Evolutionary conservation across 2,888 invertebrate genomes (phyloP).

Genomic region (Mystacides longicornis): DNA sequence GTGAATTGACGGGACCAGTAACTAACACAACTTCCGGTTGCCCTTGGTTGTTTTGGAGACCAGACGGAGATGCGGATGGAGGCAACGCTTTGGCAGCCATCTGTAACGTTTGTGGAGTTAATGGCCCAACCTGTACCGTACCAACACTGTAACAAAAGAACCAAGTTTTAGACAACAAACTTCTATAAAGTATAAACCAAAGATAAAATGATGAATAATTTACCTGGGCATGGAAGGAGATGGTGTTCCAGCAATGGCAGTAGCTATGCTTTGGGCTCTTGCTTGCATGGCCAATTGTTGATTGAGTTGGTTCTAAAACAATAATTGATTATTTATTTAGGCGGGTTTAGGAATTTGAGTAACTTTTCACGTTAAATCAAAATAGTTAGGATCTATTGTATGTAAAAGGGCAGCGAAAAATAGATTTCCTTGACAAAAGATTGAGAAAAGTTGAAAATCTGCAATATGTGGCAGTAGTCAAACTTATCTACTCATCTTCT

Average conservation of each 20-base stretch:
- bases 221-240: conserved; percentile 16
- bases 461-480: no score
- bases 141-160: conserved; percentile 6
- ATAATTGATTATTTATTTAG: no score
- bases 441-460: no score
- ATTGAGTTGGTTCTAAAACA: conserved; percentile 21
- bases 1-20: conserved; percentile 9
- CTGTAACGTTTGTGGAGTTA: not conserved
- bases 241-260: conserved; percentile 6
- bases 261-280: conserved; percentile 14
- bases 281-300: conserved; percentile 24
- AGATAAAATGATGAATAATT: not conserved
- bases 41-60: conserved; percentile 3
- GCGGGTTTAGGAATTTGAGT: no score
- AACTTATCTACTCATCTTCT: no score
- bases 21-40: conserved; percentile 21
- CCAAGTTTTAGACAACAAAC: not conserved
- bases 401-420: no score
- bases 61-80: conserved; percentile 7
- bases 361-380: no score
- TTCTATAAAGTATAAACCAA: not conserved
- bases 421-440: no score
- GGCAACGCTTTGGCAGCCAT: conserved; percentile 2
- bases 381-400: no score
- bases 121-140: conserved; percentile 21